Evolutionary conservation across 2,888 invertebrate genomes (phyloP), one percentile per base, ranked within the genome.

Genomic region (Emmelina monodactyla): DNA sequence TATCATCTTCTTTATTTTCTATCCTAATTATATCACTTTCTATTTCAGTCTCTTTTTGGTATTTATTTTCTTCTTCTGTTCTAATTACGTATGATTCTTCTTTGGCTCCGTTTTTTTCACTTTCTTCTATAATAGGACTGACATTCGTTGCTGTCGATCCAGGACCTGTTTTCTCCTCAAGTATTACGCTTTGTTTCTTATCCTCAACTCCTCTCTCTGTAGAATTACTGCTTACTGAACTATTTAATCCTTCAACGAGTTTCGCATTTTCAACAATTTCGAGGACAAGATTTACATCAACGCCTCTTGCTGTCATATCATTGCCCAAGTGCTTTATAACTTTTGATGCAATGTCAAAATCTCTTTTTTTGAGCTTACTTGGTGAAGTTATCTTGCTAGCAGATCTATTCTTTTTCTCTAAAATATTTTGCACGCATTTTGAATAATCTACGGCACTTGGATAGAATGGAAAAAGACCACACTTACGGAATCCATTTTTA

Each of bases 211-310:
- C 14, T 29, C 29, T 14, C 29, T 29, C 29, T 29, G 29, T 13
- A 29, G 29, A 12, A 29, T 29, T 13, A 29, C 29, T 29, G 14
- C 29, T 29, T 29, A 29, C 29, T 29, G 29, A 29, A 29, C 13
- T 29, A 29, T 29, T 29, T 29, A 29, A 29, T 29, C 13, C 29
- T 29, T 29, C 29, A 29, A 29, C 14, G 13, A 13, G 29, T 29
- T 29, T 29, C 29, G 29, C 29, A 29, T 29, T 29, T 29, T 29
- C 29, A 11, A 29, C 29, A 14, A 29, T 29, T 29, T 29, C 29
- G 12, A 29, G 29, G n/a, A 29, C 29, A 29, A 29, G 9, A 29
- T 29, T 12, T 13, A 29, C 29, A 29, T 29, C 29, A 29, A 29
- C 29, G 12, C 29, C 29, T 29, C 29, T 11, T 29, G 29, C 29